A percentile compares a stretch with the other conserved stretches of the same genome.
These are phyloP conservation scores for Trichechus manatus DNA, from an alignment of 2,113 vertebrate genomes.

Conservation along the genomic window DNA sequence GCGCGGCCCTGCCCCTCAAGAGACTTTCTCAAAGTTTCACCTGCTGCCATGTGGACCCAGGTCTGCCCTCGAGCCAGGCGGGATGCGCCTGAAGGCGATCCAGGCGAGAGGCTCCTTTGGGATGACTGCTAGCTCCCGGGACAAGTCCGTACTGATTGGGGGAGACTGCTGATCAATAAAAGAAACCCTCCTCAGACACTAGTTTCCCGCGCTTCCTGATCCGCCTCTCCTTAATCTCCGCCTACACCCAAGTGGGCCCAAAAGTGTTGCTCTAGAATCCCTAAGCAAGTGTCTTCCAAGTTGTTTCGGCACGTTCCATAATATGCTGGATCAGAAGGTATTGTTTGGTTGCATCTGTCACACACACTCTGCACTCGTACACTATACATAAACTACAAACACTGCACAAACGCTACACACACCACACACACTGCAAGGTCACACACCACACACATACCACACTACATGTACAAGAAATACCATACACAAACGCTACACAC, in stretches of 20 bases:
- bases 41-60: background rate
- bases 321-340: background rate
- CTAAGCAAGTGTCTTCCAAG: background rate
- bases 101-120: background rate
- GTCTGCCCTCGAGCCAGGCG: background rate
- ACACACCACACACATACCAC: too few species aligned
- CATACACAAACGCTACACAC: too few species aligned
- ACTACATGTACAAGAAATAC: background rate
- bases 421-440: background rate
- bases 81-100: too few species aligned
- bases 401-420: background rate
- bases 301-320: background rate
- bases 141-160: too few species aligned
- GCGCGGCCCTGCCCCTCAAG: background rate
- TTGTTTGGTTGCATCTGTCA: background rate
- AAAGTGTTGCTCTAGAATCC: background rate
- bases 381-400: background rate
- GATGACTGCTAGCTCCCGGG: background rate
- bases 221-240: background rate
- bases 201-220: background rate
- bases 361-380: background rate
- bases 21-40: background rate
- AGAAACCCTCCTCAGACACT: background rate
- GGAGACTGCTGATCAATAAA: background rate
- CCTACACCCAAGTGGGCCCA: background rate